Base-by-base conservation (phyloP, 2,888 invertebrate species). In the Trissolcus japonicus region DNA sequence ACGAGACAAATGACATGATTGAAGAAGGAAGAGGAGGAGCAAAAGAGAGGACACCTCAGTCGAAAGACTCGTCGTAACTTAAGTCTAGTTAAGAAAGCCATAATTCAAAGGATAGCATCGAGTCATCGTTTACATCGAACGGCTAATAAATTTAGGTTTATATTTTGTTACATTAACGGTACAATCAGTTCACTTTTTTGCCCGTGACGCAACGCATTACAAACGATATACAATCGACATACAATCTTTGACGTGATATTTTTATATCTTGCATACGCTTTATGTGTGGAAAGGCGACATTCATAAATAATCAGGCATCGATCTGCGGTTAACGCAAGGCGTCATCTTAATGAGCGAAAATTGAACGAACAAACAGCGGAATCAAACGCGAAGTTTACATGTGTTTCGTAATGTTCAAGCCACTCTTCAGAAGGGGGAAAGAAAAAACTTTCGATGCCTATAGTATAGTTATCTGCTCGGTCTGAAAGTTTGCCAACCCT, bases 51-150 rank as follows among this genome's bases (percentile, higher is more conserved):
- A 73, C 76, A 66, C 79, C 74, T 84, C 80, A 80, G 81, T 82
- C 83, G 82, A 81, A 84, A 83, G 82, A 81, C 82, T 81, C 79
- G 84, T 84, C 87, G 87, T 87, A 88, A 88, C 86, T 88, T 87
- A 87, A 86, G 87, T 86, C 88, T 88, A 87, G 88, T 88, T 88
- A 87, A 87, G 87, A 86, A 86, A 87, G 87, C 86, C 84, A 88
- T 87, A 88, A 88, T 87, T 88, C 86, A 88, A 83, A 79, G 86
- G 86, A 86, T 88, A 87, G 86, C 86, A 87, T 86, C 85, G 83
- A 84, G 83, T 86, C 87, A 84, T 83, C 84, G 84, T 85, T 85
- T 84, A 84, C 84, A 86, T 86, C 85, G 85, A 88, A 87, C 85
- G 85, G 82, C 84, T 84, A 86, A 86, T 88, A 88, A 88, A 88